Evolutionary conservation across 2,113 vertebrate species (phyloP), one percentile per base, ranked within the genome.

Genomic region (Conger conger): DNA sequence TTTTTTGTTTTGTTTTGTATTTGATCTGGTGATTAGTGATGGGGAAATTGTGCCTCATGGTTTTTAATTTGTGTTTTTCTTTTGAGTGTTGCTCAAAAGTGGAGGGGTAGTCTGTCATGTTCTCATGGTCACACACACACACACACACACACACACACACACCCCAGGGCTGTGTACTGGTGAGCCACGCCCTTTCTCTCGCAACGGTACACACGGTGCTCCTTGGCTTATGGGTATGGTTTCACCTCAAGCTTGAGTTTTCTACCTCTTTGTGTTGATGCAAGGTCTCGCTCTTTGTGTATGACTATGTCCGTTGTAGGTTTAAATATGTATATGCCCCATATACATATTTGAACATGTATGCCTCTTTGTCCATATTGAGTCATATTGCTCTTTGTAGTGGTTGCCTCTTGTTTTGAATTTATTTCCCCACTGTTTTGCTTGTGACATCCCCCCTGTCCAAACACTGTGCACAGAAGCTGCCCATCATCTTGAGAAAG

Each of bases 171-270:
- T 96, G 97, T 94, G 91, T 92, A 97, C 97, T 97, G 94, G 96
- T 95, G 91, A 95, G 92, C 93, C 93, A 97, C 95, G 93, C 94
- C 94, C 92, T 82, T 79, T 79, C 93, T 93, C 91, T 94, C 93
- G 91, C 94, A 91, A 92, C 89, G 88, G 93, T 82, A 89, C 87
- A 93, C 95, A 93, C 96, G 95, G 95, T 97, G 96, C 95, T 95
- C 90, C 94, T 93, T 95, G 96, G 95, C 95, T 98, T 96, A 97
- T 97, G 94, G 96, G 97, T 96, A 95, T 93, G 91, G 95, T 96
- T 96, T 96, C 97, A 96, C 96, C 95, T 96, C 93, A 96, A 97
- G 95, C 94, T 97, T 96, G 96, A 94, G 89, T 92, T 94, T 40
- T 94, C 88, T 92, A 93, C 91, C 89, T 93, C 68, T 90, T 96